Percentiles rank a stretch among this genome's conserved stretches.
Conservation (phyloP, 2,888 invertebrate genomes). For the Amblyteles armatorius region DNA sequence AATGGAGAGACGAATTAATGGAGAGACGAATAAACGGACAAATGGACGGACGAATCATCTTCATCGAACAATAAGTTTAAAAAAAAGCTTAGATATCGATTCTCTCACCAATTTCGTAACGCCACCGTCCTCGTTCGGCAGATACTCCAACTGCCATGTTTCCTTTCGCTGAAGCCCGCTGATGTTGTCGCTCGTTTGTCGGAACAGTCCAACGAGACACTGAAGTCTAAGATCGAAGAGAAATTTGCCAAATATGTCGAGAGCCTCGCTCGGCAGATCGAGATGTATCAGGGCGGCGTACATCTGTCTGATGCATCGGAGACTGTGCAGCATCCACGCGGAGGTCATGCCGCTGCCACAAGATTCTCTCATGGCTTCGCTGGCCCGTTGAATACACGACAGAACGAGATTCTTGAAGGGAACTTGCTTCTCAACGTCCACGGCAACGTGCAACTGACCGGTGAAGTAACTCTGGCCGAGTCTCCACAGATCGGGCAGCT, state of each 20-base stretch:
- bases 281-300: constrained; percentile 93
- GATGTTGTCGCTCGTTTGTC: constrained; percentile 93
- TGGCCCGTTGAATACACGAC: constrained; percentile 85
- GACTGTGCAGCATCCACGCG: constrained; percentile 92
- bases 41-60: background rate
- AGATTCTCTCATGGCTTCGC: constrained; percentile 84
- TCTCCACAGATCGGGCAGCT: constrained; percentile 97
- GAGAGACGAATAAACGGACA: background rate
- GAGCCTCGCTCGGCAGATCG: constrained; percentile 95
- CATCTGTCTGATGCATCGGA: constrained; percentile 92
- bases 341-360: constrained; percentile 83
- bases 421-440: constrained; percentile 90
- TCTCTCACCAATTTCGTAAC: constrained; percentile 90
- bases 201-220: constrained; percentile 94
- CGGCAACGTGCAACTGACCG: constrained; percentile 92
- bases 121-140: constrained; percentile 92
- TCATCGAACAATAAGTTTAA: background rate
- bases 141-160: constrained; percentile 94
- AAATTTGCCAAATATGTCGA: constrained; percentile 93
- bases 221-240: constrained; percentile 95
- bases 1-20: background rate
- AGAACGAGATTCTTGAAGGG: constrained; percentile 88
- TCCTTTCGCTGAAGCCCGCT: constrained; percentile 90
- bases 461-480: constrained; percentile 97
- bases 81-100: constrained; percentile 73